Evolutionary conservation across 2,113 vertebrate species (phyloP), one percentile per base, ranked within the genome.

Genomic region (Hydropotes inermis): DNA sequence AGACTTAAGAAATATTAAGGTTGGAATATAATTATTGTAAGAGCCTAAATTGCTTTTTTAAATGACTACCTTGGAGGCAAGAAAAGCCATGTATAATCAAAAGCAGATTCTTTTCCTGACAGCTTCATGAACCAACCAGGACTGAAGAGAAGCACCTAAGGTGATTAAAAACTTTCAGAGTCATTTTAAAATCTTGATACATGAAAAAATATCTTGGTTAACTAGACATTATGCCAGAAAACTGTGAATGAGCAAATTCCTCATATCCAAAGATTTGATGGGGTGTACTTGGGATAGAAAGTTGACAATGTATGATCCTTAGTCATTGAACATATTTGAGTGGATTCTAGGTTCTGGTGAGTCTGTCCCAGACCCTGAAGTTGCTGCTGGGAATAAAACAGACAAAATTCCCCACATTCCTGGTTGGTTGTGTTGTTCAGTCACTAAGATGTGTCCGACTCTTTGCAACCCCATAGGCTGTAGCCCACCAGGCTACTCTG

Each of bases 1-100:
- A 95, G 96, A 76, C 47, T 86, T 87, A 50, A 60, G 55, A 89
- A 88, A 89, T 84, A 78, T 87, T 96, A 95, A 85, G 76, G 91
- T 81, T 95, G 78, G 94, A 86, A 95, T 76, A 83, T 93, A 97
- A 98, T 96, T 98, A 92, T 6, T 76, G 58, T 88, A 82, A 96
- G 91, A 96, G 54, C 15, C 15, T 70, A 97, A 98, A 98, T n/a
- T 96, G 81, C 85, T 95, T 95, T 94, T 82, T 88, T 2, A 95
- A 94, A 97, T 76, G 88, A 88, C 91, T 89, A 81, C 83, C 93
- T 83, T n/a, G 33, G 64, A 95, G 89, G 88, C 95, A 94, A 93
- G 86, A 78, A 61, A 89, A 87, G 30, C 11, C 89, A 93, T 89
- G 45, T 86, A 96, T 92, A 92, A 97, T 95, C 43, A 91, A 94